Percentiles rank a stretch among this genome's conserved stretches.
Evolutionary conservation across 2,113 vertebrate species (phyloP).

Genomic region (Otis tarda): DNA sequence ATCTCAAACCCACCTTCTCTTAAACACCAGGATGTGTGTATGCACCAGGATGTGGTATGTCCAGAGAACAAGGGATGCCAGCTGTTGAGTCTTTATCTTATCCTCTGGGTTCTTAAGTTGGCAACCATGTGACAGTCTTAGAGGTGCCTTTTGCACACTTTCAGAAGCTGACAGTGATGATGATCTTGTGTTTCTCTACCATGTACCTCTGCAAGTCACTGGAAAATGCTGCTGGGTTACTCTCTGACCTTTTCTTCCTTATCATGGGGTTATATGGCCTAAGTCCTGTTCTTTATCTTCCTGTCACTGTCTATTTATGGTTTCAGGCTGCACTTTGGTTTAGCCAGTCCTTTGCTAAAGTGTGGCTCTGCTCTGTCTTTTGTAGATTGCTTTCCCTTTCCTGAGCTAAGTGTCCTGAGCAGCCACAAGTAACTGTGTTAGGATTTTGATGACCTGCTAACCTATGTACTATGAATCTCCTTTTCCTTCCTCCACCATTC

Average conservation of each 20-base stretch:
- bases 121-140: neutral
- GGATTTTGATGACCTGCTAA: neutral
- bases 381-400: neutral
- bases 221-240: neutral
- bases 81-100: neutral
- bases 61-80: neutral
- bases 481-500: neutral
- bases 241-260: neutral
- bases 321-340: neutral
- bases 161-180: neutral
- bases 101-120: neutral
- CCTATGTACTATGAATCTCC: neutral
- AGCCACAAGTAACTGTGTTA: neutral
- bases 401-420: neutral
- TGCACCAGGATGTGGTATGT: neutral
- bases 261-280: accelerated
- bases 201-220: neutral
- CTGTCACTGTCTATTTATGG: neutral
- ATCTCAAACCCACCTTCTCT: neutral
- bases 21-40: neutral
- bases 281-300: neutral
- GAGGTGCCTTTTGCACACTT: neutral
- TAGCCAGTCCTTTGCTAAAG: neutral
- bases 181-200: neutral
- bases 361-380: neutral